phyloP scores from a whole-genome alignment of 2,113 vertebrate genomes.

The Scomber colias region DNA sequence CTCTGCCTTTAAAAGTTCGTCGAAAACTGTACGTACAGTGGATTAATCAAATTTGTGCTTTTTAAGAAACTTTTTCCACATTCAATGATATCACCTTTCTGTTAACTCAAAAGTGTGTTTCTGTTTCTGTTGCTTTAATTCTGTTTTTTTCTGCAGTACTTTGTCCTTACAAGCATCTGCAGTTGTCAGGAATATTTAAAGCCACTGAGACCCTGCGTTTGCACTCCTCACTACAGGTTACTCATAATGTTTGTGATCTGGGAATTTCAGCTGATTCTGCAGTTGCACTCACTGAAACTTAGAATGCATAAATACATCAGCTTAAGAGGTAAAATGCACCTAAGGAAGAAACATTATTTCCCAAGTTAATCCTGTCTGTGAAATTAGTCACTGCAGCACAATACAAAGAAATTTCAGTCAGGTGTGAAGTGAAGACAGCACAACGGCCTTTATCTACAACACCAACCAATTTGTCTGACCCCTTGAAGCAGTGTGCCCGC shows the following conservation, averaged over 20 bases:
- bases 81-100: not conserved
- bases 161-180: not conserved
- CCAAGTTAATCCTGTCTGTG: not conserved
- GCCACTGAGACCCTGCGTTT: not conserved
- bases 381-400: not conserved
- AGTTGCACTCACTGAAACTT: not conserved
- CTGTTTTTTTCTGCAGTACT: not conserved
- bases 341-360: not conserved
- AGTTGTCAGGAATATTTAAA: not conserved
- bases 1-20: too few relatives aligned
- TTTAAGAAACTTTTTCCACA: not conserved
- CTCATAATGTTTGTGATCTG: not conserved
- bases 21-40: not conserved
- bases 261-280: not conserved
- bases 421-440: slow-evolving; percentile 49
- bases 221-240: not conserved
- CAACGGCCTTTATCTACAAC: slow-evolving; percentile 26
- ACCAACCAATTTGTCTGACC: slow-evolving; percentile 46
- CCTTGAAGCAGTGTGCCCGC: slow-evolving; percentile 39
- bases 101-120: not conserved
- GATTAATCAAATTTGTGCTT: not conserved
- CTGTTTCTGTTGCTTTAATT: not conserved
- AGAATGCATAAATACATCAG: not conserved
- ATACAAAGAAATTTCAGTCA: slow-evolving; percentile 39
- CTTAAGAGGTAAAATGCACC: not conserved